Conservation (phyloP, 2,888 invertebrate species). For the Volucella bombylans region DNA sequence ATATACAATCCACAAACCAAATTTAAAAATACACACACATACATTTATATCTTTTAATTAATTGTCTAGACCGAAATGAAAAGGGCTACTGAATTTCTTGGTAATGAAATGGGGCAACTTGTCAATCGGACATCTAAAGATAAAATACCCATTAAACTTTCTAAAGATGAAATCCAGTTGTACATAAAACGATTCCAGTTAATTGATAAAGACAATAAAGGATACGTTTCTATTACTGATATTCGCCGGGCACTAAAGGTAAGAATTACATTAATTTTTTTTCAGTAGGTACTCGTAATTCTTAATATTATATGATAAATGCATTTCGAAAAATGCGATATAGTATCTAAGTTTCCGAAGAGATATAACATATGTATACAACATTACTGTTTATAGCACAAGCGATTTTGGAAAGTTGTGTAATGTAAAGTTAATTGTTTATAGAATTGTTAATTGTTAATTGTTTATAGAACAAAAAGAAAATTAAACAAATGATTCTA, state of each 20-base stretch:
- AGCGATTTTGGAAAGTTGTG: too few relatives aligned
- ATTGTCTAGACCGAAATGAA: slow-evolving; percentile 89
- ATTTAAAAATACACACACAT: not conserved
- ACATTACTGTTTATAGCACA: too few relatives aligned
- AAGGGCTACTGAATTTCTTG: slow-evolving; percentile 91
- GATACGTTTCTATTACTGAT: slow-evolving; percentile 98
- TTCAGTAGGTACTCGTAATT: not conserved
- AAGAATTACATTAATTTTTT: slow-evolving; percentile 75
- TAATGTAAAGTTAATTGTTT: too few relatives aligned
- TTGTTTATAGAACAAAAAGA: too few relatives aligned
- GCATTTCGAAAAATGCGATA: too few relatives aligned
- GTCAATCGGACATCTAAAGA: slow-evolving; percentile 94
- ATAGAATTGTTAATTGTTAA: too few relatives aligned
- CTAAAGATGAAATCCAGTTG: slow-evolving; percentile 95
- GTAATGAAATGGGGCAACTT: slow-evolving; percentile 97
- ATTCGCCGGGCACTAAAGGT: slow-evolving; percentile 98
- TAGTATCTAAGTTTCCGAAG: too few relatives aligned
- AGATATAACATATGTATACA: too few relatives aligned
- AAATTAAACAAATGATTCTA: too few relatives aligned
- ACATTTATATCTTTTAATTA: slow-evolving; percentile 18
- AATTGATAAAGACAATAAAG: slow-evolving; percentile 97
- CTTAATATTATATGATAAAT: too few relatives aligned
- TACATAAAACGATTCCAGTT: slow-evolving; percentile 97
- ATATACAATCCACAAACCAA: not conserved
- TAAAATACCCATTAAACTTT: slow-evolving; percentile 95